These are phyloP conservation scores for Endotricha flammealis DNA, from an alignment of 2,888 invertebrate genomes.

Conservation along the genomic window DNA sequence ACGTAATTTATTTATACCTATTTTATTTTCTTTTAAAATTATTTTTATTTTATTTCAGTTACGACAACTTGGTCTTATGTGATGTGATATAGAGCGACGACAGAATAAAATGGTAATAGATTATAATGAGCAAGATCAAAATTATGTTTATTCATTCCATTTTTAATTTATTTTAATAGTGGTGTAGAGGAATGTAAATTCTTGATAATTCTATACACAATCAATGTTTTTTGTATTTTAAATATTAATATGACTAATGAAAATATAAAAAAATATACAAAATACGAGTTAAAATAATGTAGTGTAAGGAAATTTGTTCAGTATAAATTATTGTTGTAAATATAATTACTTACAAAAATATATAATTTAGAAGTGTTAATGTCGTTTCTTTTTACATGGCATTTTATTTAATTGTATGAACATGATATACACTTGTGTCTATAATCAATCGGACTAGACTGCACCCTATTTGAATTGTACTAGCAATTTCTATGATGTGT, in stretches of 20 bases:
- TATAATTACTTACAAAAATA: conserved; percentile 10
- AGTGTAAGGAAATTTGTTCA: not conserved
- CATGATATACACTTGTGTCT: too few species aligned
- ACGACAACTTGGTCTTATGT: conserved; percentile 75
- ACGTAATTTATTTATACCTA: too few species aligned
- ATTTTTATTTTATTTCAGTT: conserved; percentile 60
- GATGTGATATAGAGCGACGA: conserved; percentile 44
- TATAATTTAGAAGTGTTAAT: not conserved
- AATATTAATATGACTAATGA: conserved; percentile 7
- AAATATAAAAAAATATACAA: not conserved
- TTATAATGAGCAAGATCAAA: too few species aligned
- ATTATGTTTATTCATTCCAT: too few species aligned
- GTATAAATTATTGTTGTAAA: not conserved
- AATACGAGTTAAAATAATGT: not conserved
- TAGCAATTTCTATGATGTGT: too few species aligned
- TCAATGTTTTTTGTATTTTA: too few species aligned
- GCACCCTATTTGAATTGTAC: too few species aligned
- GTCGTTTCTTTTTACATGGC: not conserved
- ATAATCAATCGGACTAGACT: too few species aligned
- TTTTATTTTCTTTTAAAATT: conserved; percentile 1
- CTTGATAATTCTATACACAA: too few species aligned
- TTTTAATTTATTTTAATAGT: too few species aligned
- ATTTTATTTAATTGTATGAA: too few species aligned
- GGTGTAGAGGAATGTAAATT: too few species aligned
- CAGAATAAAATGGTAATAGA: conserved; percentile 10